Evolutionary conservation across 2,797 vertebrate genomes (phyloP), one percentile per base, ranked within the genome.

Genomic region (Babyrousa celebensis): DNA sequence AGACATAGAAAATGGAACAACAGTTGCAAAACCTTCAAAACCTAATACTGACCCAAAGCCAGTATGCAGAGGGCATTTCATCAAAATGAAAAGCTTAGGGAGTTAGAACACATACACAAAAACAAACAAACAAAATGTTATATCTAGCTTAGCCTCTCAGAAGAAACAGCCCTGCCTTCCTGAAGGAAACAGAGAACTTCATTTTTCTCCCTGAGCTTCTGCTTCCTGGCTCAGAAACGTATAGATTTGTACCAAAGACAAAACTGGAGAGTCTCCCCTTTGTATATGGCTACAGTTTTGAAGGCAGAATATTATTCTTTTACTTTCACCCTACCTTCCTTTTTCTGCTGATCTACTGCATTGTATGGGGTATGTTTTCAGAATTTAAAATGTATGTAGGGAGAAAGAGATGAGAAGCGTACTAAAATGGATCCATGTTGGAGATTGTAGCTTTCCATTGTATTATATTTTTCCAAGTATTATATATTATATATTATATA

Each of bases 1-100:
- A 93, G 56, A 80, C 12, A 11, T 58, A 77, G 71, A 77, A 86
- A 40, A 60, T 70, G 3, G 21, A 43, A 48, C 29, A 91, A 10
- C 62, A 18, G 43, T 84, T 82, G 32, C 14, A 75, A 78, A 90
- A 14, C 29, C 21, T 77, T 27, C 40, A 63, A 87, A 97, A 74
- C 8, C 48, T 54, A 77, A 63, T 89, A 82, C 23, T 25, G 11
- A 68, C 10, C 14, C 32, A 68, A 72, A 91, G 3, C 43, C 82
- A 74, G 23, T 70, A 43, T 77, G 40, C 48, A 68, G 32, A 68
- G 77, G 68, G 9, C 80, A 91, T 83, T 74, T 86, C 72, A 25
- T 62, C 27, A 95, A 71, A 94, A n/a, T 58, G 6, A 83, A 92
- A 82, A 3, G 40, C 12, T 71, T 11, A 72, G 23, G 32, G 18